phyloP scores from a whole-genome alignment of 2,113 vertebrate genomes.

The Petrocephalus microphthalmus region DNA sequence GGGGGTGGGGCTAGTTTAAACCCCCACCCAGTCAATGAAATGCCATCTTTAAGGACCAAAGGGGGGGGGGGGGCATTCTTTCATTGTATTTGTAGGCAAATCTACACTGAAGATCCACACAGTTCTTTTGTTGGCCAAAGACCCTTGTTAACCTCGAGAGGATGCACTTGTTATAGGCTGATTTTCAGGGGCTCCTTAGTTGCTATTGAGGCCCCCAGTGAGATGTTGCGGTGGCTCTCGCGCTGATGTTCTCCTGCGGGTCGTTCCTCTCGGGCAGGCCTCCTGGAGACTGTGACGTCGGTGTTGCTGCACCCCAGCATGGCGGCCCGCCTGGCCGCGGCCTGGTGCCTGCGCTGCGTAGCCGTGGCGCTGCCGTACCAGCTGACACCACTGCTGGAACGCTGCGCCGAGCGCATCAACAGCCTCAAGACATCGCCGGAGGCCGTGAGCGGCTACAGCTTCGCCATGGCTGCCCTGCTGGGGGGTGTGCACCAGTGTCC shows the following conservation, averaged over 20 bases:
- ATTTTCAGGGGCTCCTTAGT: neutral
- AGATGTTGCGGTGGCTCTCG: neutral
- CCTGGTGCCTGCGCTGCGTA: constrained; percentile 92
- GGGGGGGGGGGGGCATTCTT: neutral
- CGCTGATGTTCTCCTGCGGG: neutral
- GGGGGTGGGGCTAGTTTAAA: neutral
- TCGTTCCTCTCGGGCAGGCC: constrained; percentile 56
- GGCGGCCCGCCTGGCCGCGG: constrained; percentile 89
- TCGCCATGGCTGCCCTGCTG: constrained; percentile 92
- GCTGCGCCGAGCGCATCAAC: constrained; percentile 91
- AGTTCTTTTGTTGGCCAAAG: neutral
- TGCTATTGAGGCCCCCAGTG: neutral
- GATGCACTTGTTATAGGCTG: neutral
- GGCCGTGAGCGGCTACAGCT: constrained; percentile 97
- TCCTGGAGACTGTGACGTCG: constrained; percentile 89
- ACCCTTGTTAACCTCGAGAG: neutral
- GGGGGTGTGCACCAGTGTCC: constrained; percentile 95
- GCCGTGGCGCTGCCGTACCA: constrained; percentile 91
- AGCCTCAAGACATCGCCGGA: constrained; percentile 93
- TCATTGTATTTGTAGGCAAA: neutral
- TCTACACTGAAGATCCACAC: neutral
- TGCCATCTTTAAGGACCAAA: neutral
- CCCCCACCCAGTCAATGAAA: neutral
- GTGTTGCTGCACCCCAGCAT: constrained; percentile 96
- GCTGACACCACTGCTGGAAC: constrained; percentile 85